A percentile compares a stretch with the other conserved stretches of the same genome.
These are phyloP conservation scores for Vanessa cardui DNA, from an alignment of 2,888 invertebrate species.

Conservation along the genomic window DNA sequence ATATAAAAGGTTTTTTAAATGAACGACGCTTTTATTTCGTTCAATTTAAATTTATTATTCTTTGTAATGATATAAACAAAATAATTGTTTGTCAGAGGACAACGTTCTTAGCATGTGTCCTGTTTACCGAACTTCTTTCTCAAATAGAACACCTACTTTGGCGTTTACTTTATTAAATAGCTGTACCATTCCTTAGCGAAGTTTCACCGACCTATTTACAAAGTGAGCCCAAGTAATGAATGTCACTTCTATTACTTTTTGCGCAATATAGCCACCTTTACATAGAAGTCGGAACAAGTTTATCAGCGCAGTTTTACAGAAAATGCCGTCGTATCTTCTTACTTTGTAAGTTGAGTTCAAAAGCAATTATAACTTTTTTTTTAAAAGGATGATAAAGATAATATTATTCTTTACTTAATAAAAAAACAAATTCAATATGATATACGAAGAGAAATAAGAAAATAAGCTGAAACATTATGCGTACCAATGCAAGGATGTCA, in stretches of 20 bases:
- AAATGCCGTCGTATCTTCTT: constrained; percentile 20
- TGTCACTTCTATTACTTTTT: constrained; percentile 44
- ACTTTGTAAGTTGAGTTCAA: constrained; percentile 28
- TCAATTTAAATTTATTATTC: no score
- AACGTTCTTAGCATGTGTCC: constrained; percentile 33
- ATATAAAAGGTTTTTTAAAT: no score
- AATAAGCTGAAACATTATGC: no score
- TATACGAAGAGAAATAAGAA: no score
- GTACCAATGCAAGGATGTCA: background rate
- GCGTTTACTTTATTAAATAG: constrained; percentile 60
- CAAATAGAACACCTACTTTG: constrained; percentile 50
- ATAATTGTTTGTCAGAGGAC: no score
- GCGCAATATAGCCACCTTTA: constrained; percentile 31
- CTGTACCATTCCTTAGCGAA: constrained; percentile 50
- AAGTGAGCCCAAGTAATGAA: constrained; percentile 44
- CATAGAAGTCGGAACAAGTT: constrained; percentile 31
- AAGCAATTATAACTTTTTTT: constrained; percentile 26
- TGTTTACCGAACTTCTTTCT: constrained; percentile 43
- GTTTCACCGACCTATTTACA: constrained; percentile 54
- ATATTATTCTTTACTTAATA: background rate
- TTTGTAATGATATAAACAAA: no score
- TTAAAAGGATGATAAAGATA: background rate
- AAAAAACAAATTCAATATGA: no score
- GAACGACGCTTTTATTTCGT: no score
- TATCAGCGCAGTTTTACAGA: constrained; percentile 24